Percentiles rank a stretch among this genome's conserved stretches.
Conservation (phyloP, 2,797 vertebrate genomes). For the Darevskia nairensis region DNA sequence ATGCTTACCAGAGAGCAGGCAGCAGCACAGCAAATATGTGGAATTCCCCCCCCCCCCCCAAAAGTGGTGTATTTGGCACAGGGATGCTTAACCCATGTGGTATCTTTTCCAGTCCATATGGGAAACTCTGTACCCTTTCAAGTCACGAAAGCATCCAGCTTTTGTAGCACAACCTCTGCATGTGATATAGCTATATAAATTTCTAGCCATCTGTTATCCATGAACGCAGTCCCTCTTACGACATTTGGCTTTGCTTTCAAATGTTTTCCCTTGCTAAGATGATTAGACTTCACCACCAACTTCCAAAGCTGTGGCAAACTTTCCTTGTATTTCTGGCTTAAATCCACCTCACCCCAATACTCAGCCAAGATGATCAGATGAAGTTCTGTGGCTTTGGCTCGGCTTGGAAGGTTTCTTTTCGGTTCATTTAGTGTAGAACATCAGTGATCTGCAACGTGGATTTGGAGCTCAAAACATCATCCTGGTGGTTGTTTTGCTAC, state of each 20-base stretch:
- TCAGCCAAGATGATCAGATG: background rate
- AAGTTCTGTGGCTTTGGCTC: background rate
- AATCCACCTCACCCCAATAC: background rate
- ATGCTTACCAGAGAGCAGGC: background rate
- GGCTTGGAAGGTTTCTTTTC: slow-evolving; percentile 1
- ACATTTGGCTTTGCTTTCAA: background rate
- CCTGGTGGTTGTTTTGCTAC: background rate
- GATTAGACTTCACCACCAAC: background rate
- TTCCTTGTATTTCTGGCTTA: background rate
- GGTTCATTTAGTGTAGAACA: background rate
- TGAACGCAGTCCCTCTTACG: background rate
- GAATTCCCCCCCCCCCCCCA: no score
- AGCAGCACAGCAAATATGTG: background rate
- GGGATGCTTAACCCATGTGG: background rate
- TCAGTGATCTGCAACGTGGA: background rate
- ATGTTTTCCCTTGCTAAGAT: background rate
- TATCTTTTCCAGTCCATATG: background rate
- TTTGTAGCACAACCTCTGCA: background rate
- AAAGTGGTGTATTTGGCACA: background rate
- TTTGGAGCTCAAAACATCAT: background rate
- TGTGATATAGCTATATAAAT: background rate
- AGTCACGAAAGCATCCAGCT: no score
- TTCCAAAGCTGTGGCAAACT: background rate
- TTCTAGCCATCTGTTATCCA: background rate
- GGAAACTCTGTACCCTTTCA: background rate